Percentiles rank a stretch among this genome's conserved stretches.
Conservation (phyloP, 2,888 invertebrate genomes). For the Steinernema carpocapsae region DNA sequence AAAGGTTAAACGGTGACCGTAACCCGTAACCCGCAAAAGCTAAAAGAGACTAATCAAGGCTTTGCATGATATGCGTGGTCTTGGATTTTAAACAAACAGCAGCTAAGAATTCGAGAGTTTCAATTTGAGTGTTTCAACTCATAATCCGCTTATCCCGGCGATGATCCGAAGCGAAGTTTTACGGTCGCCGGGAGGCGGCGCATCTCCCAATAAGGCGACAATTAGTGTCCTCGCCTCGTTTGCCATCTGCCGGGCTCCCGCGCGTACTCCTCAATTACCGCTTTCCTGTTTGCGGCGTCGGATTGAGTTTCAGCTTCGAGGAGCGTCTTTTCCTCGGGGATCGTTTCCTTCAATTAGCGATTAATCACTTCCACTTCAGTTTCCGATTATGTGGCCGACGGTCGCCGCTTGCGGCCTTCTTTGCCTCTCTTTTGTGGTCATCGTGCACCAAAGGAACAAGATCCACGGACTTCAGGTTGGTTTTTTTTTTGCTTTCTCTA, state of each 20-base stretch:
- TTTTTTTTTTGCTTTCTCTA: too few relatives aligned
- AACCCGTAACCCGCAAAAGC: neutral
- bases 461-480: constrained; percentile 6
- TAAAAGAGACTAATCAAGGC: too few relatives aligned
- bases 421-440: neutral
- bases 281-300: constrained; percentile 16
- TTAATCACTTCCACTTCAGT: neutral
- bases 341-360: constrained; percentile 25
- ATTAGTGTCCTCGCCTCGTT: constrained; percentile 27
- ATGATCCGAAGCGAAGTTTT: constrained; percentile 15
- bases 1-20: constrained; percentile 28
- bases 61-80: too few relatives aligned
- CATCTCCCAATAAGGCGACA: constrained; percentile 31
- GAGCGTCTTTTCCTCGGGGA: constrained; percentile 19
- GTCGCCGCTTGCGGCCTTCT: neutral
- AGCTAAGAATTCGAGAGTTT: too few relatives aligned
- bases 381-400: constrained; percentile 1
- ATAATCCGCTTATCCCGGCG: neutral
- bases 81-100: too few relatives aligned
- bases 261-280: constrained; percentile 24
- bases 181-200: constrained; percentile 12
- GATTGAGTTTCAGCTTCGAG: constrained; percentile 14
- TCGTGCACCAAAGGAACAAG: neutral
- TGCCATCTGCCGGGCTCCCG: constrained; percentile 26
- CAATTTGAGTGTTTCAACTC: neutral